Conservation (phyloP, 2,113 vertebrate species). For the Bolborhynchus lineola region DNA sequence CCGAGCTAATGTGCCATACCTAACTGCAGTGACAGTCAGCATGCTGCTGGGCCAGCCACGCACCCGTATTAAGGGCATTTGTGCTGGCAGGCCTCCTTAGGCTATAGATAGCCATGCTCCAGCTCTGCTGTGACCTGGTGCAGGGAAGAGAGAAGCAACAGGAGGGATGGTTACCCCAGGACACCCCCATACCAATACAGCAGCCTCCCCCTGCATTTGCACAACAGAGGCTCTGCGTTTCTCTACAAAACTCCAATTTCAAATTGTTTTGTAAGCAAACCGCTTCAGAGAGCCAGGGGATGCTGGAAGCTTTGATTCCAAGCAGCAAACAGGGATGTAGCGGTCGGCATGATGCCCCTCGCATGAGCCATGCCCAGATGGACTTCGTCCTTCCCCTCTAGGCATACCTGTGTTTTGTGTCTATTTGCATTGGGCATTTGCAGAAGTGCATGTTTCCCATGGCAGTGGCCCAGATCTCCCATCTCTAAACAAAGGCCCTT, state of each 20-base stretch:
- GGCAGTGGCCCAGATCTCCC: neutral
- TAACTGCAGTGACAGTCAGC: neutral
- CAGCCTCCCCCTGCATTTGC: fast-evolving
- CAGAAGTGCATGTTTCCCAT: neutral
- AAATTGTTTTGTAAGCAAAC: neutral
- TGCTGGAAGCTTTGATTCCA: neutral
- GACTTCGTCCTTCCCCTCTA: neutral
- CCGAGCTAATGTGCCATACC: fast-evolving
- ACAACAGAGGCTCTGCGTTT: neutral
- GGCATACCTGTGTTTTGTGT: neutral
- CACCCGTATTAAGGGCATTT: neutral
- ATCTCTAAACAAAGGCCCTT: neutral
- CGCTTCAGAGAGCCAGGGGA: fast-evolving
- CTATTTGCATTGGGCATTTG: fast-evolving
- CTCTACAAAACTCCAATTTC: neutral
- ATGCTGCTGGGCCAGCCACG: fast-evolving
- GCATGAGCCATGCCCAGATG: neutral
- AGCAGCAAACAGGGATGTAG: neutral
- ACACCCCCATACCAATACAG: no score
- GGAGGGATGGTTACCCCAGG: neutral
- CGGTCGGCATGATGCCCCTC: neutral
- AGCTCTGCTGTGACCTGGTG: fast-evolving
- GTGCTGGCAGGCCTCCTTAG: neutral
- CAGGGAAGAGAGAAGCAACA: neutral
- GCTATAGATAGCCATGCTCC: neutral